phyloP scores from a whole-genome alignment of 2,888 invertebrate species.

The Cistogaster globosa region DNA sequence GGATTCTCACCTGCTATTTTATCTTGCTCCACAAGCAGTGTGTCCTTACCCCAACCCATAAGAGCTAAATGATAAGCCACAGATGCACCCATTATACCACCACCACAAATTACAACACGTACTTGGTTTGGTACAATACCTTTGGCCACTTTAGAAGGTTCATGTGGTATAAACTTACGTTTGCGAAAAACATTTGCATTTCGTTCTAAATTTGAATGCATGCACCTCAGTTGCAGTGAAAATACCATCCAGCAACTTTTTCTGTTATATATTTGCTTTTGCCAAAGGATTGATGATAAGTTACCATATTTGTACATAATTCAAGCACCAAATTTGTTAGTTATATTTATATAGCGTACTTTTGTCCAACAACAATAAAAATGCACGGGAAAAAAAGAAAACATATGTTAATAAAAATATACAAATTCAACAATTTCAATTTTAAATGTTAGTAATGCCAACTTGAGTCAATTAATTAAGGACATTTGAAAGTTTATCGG shows the following conservation, averaged over 20 bases:
- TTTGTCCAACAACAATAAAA: constrained; percentile 10
- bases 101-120: constrained; percentile 89
- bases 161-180: constrained; percentile 79
- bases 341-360: constrained; percentile 7
- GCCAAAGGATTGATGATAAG: constrained; percentile 19
- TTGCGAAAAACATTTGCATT: constrained; percentile 77
- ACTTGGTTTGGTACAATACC: constrained; percentile 75
- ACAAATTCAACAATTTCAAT: not conserved
- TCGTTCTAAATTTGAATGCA: constrained; percentile 38
- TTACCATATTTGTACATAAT: constrained; percentile 66
- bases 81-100: constrained; percentile 95
- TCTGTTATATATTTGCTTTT: constrained; percentile 8
- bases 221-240: constrained; percentile 9
- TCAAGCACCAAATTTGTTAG: not conserved
- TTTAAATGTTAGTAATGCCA: not conserved
- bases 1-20: constrained; percentile 91
- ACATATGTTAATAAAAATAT: not conserved
- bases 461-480: no score
- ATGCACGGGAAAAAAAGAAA: not conserved
- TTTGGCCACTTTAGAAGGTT: constrained; percentile 73
- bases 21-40: constrained; percentile 92
- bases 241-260: constrained; percentile 14
- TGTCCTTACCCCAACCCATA: constrained; percentile 91
- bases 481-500: no score
- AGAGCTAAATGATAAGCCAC: constrained; percentile 95